Percentiles rank a stretch among this genome's conserved stretches.
Evolutionary conservation across 2,888 invertebrate species (phyloP).

Genomic region (Morpho helenor): DNA sequence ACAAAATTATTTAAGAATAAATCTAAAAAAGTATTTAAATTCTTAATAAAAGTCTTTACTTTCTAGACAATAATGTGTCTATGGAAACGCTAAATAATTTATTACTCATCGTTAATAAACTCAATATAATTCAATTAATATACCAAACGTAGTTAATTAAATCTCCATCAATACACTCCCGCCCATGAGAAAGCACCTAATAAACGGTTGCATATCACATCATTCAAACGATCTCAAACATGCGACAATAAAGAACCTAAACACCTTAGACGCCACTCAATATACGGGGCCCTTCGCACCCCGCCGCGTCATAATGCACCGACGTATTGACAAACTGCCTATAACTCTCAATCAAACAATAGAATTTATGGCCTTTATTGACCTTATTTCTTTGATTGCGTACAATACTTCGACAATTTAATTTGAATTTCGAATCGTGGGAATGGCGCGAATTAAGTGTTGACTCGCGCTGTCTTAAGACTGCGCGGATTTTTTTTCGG

Average conservation of each 20-base stretch:
- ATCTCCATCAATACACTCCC: conserved; percentile 19
- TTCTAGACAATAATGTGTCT: no score
- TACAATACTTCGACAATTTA: conserved; percentile 71
- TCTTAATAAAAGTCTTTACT: no score
- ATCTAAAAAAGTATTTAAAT: no score
- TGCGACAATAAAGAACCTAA: conserved; percentile 42
- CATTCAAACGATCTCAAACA: conserved; percentile 62
- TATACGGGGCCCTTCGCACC: conserved; percentile 48
- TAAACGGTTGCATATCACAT: conserved; percentile 75
- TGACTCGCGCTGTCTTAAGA: conserved; percentile 57
- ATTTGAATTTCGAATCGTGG: conserved; percentile 71
- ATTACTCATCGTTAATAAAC: background rate
- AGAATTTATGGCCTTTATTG: conserved; percentile 64
- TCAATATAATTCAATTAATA: background rate
- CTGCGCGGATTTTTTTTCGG: conserved; percentile 53
- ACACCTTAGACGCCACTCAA: conserved; percentile 51
- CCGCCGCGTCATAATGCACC: conserved; percentile 49
- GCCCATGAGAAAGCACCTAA: conserved; percentile 60
- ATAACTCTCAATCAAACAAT: conserved; percentile 74
- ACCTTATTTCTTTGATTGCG: conserved; percentile 71
- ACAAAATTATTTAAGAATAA: no score
- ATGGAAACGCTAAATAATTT: no score
- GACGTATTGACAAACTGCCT: conserved; percentile 74
- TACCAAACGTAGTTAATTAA: conserved; percentile 19
- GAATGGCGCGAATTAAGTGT: conserved; percentile 67